phyloP scores from a whole-genome alignment of 1,140 invertebrate genomes.

The Xylocopa sonorina region DNA sequence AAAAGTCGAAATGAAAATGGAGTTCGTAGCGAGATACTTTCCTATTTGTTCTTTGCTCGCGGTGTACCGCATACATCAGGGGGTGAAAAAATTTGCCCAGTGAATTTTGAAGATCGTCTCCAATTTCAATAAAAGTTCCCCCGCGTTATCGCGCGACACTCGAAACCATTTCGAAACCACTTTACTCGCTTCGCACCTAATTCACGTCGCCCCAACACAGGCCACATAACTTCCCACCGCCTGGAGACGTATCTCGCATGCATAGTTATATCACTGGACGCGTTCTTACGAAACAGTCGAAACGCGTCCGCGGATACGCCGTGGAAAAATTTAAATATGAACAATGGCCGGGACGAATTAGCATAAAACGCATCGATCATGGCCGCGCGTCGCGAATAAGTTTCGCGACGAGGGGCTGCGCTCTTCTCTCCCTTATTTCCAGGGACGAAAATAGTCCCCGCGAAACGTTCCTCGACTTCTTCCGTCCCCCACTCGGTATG shows the following conservation, averaged over 20 bases:
- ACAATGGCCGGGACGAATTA: constrained; percentile 36
- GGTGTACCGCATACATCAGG: too few species aligned
- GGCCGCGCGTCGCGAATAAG: neutral
- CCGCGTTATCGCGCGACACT: neutral
- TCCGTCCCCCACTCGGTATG: neutral
- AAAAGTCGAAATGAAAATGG: too few species aligned
- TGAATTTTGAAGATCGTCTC: neutral
- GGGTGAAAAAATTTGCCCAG: neutral
- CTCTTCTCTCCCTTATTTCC: neutral
- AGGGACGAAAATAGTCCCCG: neutral
- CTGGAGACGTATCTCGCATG: neutral
- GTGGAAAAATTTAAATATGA: constrained; percentile 35
- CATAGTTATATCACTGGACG: neutral
- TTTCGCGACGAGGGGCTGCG: neutral
- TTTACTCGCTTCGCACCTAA: neutral
- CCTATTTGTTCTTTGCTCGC: too few species aligned
- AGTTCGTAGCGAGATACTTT: too few species aligned
- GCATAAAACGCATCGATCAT: constrained; percentile 47
- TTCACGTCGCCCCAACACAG: neutral
- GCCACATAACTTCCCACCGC: neutral
- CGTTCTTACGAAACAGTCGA: neutral
- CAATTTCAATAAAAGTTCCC: neutral
- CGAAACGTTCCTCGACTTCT: too few species aligned
- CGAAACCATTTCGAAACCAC: neutral
- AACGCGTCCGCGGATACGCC: neutral